These are phyloP conservation scores for Bufotes viridis DNA, from an alignment of 2,797 vertebrate genomes.

Conservation along the genomic window DNA sequence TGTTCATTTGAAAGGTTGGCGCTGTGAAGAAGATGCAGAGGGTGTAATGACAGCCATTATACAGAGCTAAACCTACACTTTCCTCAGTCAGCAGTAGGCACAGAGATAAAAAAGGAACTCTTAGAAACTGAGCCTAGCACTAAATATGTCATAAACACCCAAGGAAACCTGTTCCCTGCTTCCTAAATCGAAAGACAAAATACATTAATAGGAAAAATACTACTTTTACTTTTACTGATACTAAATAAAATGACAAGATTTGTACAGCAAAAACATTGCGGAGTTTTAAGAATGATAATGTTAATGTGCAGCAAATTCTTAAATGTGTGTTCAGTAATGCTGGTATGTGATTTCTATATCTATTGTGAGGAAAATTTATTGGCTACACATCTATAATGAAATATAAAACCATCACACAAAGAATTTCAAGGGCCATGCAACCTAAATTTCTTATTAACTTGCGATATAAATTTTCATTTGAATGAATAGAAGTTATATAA, in stretches of 20 bases:
- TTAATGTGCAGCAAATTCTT: not conserved
- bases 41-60: slow-evolving; percentile 83
- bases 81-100: slow-evolving; percentile 74
- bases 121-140: slow-evolving; percentile 73
- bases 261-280: not conserved
- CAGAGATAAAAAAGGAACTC: slow-evolving; percentile 73
- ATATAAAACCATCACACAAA: not conserved
- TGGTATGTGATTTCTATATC: not conserved
- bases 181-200: slow-evolving; percentile 63
- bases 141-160: slow-evolving; percentile 66
- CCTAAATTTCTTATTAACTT: not conserved
- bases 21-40: slow-evolving; percentile 75
- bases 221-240: slow-evolving; percentile 42
- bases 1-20: slow-evolving; percentile 75
- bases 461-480: not conserved
- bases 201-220: slow-evolving; percentile 55
- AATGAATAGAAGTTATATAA: not conserved
- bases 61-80: slow-evolving; percentile 77
- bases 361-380: not conserved
- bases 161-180: slow-evolving; percentile 70
- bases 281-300: not conserved
- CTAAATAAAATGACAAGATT: slow-evolving; percentile 45
- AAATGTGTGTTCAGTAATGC: not conserved
- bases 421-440: not conserved
- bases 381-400: not conserved